A percentile compares a stretch with the other conserved stretches of the same genome.
Evolutionary conservation across 2,888 invertebrate species (phyloP).

Genomic region (Cartodere bifasciata): DNA sequence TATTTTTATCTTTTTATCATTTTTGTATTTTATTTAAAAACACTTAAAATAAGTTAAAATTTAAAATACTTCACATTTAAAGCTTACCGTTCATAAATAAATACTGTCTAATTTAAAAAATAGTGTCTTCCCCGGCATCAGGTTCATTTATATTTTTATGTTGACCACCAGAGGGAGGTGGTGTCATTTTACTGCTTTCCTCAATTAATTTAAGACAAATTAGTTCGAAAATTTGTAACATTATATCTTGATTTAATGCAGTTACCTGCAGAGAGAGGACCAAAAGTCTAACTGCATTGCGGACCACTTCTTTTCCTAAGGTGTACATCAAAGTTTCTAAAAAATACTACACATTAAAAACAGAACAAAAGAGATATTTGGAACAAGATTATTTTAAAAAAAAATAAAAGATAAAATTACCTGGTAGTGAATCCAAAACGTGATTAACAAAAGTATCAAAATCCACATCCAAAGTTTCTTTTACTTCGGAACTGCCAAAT

Average conservation of each 20-base stretch:
- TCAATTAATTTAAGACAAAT: constrained; percentile 19
- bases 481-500: constrained; percentile 17
- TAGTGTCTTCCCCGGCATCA: too few relatives aligned
- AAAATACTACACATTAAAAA: too few relatives aligned
- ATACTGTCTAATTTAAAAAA: too few relatives aligned
- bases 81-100: too few relatives aligned
- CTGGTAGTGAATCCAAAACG: constrained; percentile 24
- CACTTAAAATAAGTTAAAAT: too few relatives aligned
- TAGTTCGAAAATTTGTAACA: constrained; percentile 37
- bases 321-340: constrained; percentile 26
- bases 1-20: too few relatives aligned
- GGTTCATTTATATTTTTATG: too few relatives aligned
- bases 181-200: constrained; percentile 1
- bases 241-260: constrained; percentile 38
- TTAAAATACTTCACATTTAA: too few relatives aligned
- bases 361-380: constrained; percentile 1
- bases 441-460: constrained; percentile 24
- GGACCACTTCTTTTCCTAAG: constrained; percentile 31
- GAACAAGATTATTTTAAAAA: constrained; percentile 1
- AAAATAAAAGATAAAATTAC: constrained; percentile 15
- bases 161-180: not conserved
- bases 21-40: too few relatives aligned
- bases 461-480: constrained; percentile 24
- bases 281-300: constrained; percentile 29
- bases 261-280: constrained; percentile 34